A percentile compares a stretch with the other conserved stretches of the same genome.
phyloP scores from a whole-genome alignment of 1,140 invertebrate species.

The Macrosteles quadrilineatus region DNA sequence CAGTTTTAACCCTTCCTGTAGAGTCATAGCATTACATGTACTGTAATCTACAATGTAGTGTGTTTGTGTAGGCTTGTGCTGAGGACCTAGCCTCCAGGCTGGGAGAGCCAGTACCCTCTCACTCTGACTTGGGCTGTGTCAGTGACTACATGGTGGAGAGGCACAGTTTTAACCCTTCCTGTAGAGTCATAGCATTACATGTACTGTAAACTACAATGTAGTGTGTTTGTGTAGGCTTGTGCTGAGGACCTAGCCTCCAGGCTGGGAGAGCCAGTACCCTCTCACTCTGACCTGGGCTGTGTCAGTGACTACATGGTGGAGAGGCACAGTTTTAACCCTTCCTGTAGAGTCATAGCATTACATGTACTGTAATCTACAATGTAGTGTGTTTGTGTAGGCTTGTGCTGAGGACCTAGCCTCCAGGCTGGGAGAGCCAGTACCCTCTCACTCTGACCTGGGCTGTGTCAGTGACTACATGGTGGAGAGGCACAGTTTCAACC shows the following conservation, averaged over 20 bases:
- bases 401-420: constrained; percentile 63
- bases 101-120: constrained; percentile 69
- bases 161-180: constrained; percentile 25
- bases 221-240: constrained; percentile 60
- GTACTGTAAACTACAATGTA: too few relatives aligned
- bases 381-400: too few relatives aligned
- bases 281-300: constrained; percentile 66
- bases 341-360: constrained; percentile 73
- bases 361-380: too few relatives aligned
- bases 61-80: constrained; percentile 62
- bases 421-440: constrained; percentile 72
- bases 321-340: constrained; percentile 30
- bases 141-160: constrained; percentile 50
- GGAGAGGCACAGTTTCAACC: constrained; percentile 31
- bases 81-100: constrained; percentile 68
- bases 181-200: constrained; percentile 79
- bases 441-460: constrained; percentile 69
- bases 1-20: constrained; percentile 36
- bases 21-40: constrained; percentile 82
- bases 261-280: constrained; percentile 71
- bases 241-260: constrained; percentile 68
- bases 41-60: constrained; percentile 45
- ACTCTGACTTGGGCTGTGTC: constrained; percentile 69
- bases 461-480: constrained; percentile 57
- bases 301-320: constrained; percentile 57